A percentile compares a stretch with the other conserved stretches of the same genome.
Conservation (phyloP, 2,888 invertebrate species). For the Willowsia nigromaculata region DNA sequence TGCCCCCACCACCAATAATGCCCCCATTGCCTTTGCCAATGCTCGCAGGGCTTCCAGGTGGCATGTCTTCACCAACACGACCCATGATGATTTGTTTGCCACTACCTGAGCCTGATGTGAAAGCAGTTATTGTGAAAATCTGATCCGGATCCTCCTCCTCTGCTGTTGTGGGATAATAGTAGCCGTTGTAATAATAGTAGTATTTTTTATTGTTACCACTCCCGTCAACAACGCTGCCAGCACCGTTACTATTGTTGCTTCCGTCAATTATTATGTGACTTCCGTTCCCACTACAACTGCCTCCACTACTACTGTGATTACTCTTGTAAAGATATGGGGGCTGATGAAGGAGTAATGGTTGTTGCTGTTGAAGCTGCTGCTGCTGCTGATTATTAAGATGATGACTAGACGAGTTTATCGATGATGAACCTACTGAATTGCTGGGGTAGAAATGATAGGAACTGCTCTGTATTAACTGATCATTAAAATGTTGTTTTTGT, state of each 20-base stretch:
- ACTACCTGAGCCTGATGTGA: constrained; percentile 6
- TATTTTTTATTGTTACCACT: constrained; percentile 50
- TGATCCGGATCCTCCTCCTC: constrained; percentile 55
- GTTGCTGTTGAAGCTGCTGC: neutral
- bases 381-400: constrained; percentile 18
- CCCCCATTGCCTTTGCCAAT: constrained; percentile 27
- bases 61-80: constrained; percentile 61
- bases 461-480: constrained; percentile 55
- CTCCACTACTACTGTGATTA: constrained; percentile 62
- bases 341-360: neutral
- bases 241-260: constrained; percentile 45
- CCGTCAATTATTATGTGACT: constrained; percentile 68
- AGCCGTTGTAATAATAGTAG: constrained; percentile 61
- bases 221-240: constrained; percentile 38
- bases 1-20: neutral
- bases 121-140: constrained; percentile 55
- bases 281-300: constrained; percentile 67
- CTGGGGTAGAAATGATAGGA: constrained; percentile 64
- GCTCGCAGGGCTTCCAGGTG: constrained; percentile 63
- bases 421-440: constrained; percentile 58
- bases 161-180: constrained; percentile 33
- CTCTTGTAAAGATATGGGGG: constrained; percentile 63
- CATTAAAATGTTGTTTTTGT: neutral
- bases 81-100: constrained; percentile 52
- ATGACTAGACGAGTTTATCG: constrained; percentile 66